Base-by-base conservation (phyloP, 2,888 invertebrate genomes). In the Phaedon cochleariae region DNA sequence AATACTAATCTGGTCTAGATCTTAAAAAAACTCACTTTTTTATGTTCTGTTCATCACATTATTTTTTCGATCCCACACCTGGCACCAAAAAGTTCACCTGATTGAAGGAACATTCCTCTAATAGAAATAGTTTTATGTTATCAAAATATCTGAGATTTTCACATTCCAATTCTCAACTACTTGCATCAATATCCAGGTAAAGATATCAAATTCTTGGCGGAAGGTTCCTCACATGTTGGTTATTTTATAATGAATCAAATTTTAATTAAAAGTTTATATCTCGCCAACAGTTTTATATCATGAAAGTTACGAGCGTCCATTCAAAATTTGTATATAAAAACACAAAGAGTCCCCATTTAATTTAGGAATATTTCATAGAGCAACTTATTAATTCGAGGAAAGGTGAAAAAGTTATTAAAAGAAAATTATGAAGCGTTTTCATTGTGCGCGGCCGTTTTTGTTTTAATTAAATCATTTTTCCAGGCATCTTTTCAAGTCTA, bases 241-340 rank as follows among this genome's bases (percentile, higher is more conserved):
- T 54, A 31, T 51, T 60, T 60, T 46, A 57, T 61, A 58, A 60
- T 55, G 57, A 65, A 58, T 61, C 46, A 48, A 61, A 58, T 62
- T 65, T 65, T 58, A 62, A 65, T 65, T 62, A 58, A 65, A 65
- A 65, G 58, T 62, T 61, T 22, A 21, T 31, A 60, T 61, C 57
- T 49, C 45, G 59, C 22, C 48, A 62, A 61, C 45, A 65, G 49
- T 57, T 45, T 51, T 22, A 20, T 61, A 61, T 61, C 46, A 58
- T 61, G 22, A 53, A 65, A 65, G 61, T 64, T 67, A 21, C 31
- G 22, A 45, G 53, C 41, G 61, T 51, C 64, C 58, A 67, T 67
- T 67, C 58, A 67, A 67, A 67, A 61, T 45, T 45, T 53, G 31
- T 55, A 37, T 54, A 62, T 54, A 49, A 61, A 57, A 65, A 55